Percentiles rank a stretch among this genome's conserved stretches.
Evolutionary conservation across 2,888 invertebrate genomes (phyloP).

Genomic region (Noctuana brunneofusca): DNA sequence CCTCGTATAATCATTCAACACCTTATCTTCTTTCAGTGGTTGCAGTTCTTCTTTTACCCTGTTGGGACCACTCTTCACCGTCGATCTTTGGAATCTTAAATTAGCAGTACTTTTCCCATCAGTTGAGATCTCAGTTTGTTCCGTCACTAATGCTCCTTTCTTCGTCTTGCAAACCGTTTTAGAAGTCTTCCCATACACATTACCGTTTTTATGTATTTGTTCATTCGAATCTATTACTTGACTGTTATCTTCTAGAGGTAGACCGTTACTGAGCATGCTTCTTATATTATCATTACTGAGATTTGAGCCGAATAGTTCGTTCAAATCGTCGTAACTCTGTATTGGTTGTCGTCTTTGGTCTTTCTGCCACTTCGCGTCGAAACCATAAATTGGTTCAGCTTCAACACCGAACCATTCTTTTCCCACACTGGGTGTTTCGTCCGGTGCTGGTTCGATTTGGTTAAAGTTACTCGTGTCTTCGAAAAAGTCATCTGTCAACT

Average conservation of each 20-base stretch:
- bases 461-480: conserved; percentile 55
- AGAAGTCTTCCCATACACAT: conserved; percentile 68
- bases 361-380: conserved; percentile 71
- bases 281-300: conserved; percentile 68
- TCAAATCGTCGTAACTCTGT: conserved; percentile 70
- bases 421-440: conserved; percentile 49
- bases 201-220: conserved; percentile 66
- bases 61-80: conserved; percentile 70
- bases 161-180: conserved; percentile 70
- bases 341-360: conserved; percentile 81
- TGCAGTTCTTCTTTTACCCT: conserved; percentile 66
- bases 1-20: conserved; percentile 62
- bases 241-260: conserved; percentile 62
- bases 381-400: conserved; percentile 71
- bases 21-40: conserved; percentile 66
- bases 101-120: conserved; percentile 71
- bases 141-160: conserved; percentile 72
- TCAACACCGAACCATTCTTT: conserved; percentile 59
- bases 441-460: conserved; percentile 71
- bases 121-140: conserved; percentile 72
- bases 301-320: conserved; percentile 62
- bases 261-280: conserved; percentile 71
- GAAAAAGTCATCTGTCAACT: conserved; percentile 77
- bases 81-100: conserved; percentile 71
- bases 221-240: conserved; percentile 69